Conservation (phyloP, 2,113 vertebrate species). For the Rhinolophus sinicus region DNA sequence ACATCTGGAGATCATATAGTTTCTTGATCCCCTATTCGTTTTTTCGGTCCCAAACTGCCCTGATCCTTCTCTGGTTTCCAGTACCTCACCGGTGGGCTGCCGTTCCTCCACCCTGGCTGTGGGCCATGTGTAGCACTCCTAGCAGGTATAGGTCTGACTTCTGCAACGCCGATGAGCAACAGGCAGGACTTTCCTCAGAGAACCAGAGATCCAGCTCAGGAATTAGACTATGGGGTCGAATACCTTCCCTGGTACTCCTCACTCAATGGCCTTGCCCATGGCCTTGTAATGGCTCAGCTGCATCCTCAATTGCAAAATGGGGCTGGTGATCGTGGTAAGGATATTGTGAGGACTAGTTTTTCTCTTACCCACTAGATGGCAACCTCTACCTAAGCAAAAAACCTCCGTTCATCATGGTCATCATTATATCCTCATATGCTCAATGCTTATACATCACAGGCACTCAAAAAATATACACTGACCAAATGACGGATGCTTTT, state of each 20-base stretch:
- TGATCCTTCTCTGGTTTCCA: background rate
- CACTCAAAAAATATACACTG: background rate
- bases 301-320: background rate
- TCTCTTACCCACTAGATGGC: background rate
- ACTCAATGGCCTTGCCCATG: rapidly evolving
- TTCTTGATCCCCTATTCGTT: background rate
- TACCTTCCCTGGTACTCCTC: background rate
- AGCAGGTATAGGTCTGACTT: background rate
- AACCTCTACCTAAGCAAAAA: background rate
- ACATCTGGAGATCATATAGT: background rate
- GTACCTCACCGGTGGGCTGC: background rate
- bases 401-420: rapidly evolving
- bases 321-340: background rate
- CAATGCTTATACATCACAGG: background rate
- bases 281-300: background rate
- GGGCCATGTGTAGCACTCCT: background rate
- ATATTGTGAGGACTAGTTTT: background rate
- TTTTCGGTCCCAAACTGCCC: background rate
- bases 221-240: background rate
- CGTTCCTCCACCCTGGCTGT: background rate
- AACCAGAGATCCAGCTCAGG: rapidly evolving
- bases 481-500: background rate
- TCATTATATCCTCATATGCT: rapidly evolving
- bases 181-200: background rate
- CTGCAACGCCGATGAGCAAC: background rate